Conservation (phyloP, 92 coral and sea anemone species). For the Phenganax marumi region DNA sequence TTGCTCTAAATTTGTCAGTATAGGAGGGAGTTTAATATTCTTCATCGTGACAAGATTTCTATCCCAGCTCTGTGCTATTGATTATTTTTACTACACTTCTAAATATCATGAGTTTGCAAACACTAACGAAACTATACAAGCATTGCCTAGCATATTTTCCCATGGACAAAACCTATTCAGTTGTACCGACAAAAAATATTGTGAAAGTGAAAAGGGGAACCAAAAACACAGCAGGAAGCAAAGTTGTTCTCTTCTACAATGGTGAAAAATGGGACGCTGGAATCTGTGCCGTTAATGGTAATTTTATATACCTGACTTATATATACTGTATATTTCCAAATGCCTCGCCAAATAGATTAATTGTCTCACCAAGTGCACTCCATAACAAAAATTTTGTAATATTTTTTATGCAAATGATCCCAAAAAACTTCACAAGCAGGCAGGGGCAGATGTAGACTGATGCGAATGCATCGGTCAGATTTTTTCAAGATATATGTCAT, state of each 20-base stretch:
- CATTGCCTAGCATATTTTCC: slow-evolving; percentile 37
- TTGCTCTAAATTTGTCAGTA: too few relatives aligned
- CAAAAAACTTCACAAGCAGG: neutral
- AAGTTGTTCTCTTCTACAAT: slow-evolving; percentile 30
- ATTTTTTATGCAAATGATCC: slow-evolving; percentile 10
- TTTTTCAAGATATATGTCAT: too few relatives aligned
- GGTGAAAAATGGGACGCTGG: slow-evolving; percentile 39
- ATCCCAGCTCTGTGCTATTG: too few relatives aligned
- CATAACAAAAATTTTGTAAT: neutral
- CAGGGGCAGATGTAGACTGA: too few relatives aligned
- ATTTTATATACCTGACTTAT: neutral
- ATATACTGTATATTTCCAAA: neutral
- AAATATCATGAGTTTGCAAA: slow-evolving; percentile 33
- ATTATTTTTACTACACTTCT: neutral
- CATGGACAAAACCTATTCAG: slow-evolving; percentile 29
- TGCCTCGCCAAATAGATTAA: neutral
- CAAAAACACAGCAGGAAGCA: slow-evolving; percentile 33
- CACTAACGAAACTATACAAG: slow-evolving; percentile 31
- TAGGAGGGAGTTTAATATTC: too few relatives aligned
- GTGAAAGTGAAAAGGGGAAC: slow-evolving; percentile 23
- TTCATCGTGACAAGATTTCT: too few relatives aligned
- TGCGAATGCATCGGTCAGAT: too few relatives aligned
- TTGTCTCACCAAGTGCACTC: neutral
- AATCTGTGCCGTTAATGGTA: slow-evolving; percentile 44
- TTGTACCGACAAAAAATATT: slow-evolving; percentile 39